Conservation (phyloP, 2,888 invertebrate species). For the Synanthedon formicaeformis region DNA sequence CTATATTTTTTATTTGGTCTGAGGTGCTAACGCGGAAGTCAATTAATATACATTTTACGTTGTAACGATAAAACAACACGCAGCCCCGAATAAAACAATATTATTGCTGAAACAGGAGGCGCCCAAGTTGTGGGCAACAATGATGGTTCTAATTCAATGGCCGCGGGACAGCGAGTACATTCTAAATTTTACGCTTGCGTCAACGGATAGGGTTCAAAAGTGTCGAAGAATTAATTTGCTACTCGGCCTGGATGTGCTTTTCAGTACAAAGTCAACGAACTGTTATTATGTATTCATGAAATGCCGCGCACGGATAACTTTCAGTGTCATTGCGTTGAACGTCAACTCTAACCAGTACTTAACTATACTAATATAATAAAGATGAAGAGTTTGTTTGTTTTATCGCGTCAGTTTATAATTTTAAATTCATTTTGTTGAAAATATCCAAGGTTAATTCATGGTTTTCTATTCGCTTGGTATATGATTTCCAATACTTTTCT, state of each 20-base stretch:
- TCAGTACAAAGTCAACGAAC: neutral
- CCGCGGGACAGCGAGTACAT: conserved; percentile 7
- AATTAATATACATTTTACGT: neutral
- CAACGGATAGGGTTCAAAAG: conserved; percentile 13
- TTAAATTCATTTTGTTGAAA: too few species aligned
- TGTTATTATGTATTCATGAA: too few species aligned
- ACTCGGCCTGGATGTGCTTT: neutral
- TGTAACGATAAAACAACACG: neutral
- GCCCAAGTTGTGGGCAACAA: conserved; percentile 8
- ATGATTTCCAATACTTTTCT: too few species aligned
- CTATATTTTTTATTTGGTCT: too few species aligned
- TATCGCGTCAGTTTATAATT: too few species aligned
- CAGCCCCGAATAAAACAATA: neutral
- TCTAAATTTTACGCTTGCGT: conserved; percentile 14
- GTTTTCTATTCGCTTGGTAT: too few species aligned
- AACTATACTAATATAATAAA: too few species aligned
- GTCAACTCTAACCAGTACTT: too few species aligned
- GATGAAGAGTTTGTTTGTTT: too few species aligned
- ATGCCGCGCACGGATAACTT: too few species aligned
- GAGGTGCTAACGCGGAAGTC: neutral
- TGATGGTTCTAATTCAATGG: conserved; percentile 21
- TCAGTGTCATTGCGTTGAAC: too few species aligned
- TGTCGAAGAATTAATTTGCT: conserved; percentile 3
- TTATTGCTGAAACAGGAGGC: neutral
- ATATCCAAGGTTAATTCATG: too few species aligned